Evolutionary conservation across 2,113 vertebrate genomes (phyloP).

Genomic region (Nibea coibor): DNA sequence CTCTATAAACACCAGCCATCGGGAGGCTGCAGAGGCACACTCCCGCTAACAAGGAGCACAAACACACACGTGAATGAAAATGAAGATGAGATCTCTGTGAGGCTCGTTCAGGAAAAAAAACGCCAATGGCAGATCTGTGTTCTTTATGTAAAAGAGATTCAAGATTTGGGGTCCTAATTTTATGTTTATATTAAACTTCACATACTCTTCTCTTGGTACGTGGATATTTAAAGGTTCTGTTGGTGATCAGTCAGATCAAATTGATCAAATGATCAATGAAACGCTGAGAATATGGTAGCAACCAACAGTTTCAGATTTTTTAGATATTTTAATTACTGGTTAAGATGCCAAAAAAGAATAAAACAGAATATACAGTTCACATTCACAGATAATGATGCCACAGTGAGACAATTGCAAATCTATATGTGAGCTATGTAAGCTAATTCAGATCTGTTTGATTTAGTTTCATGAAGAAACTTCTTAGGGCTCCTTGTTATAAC

Average conservation of each 20-base stretch:
- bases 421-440: not conserved
- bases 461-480: not conserved
- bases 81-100: not conserved
- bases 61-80: conserved; percentile 42
- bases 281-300: not conserved
- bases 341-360: too few species aligned
- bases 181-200: not conserved
- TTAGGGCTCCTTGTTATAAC: too few species aligned
- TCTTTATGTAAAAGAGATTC: not conserved
- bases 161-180: not conserved
- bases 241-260: not conserved
- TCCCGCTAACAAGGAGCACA: conserved; percentile 64
- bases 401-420: not conserved
- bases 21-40: conserved; percentile 57
- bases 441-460: not conserved
- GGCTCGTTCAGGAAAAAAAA: not conserved
- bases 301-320: too few species aligned
- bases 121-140: not conserved
- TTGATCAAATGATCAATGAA: not conserved
- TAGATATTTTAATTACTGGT: too few species aligned
- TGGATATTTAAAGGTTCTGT: not conserved
- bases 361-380: too few species aligned
- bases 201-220: not conserved
- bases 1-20: conserved; percentile 72
- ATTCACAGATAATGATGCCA: not conserved